Percentiles rank a stretch among this genome's conserved stretches.
Evolutionary conservation across 2,888 invertebrate species (phyloP).

Genomic region (Flexamia atlantica): DNA sequence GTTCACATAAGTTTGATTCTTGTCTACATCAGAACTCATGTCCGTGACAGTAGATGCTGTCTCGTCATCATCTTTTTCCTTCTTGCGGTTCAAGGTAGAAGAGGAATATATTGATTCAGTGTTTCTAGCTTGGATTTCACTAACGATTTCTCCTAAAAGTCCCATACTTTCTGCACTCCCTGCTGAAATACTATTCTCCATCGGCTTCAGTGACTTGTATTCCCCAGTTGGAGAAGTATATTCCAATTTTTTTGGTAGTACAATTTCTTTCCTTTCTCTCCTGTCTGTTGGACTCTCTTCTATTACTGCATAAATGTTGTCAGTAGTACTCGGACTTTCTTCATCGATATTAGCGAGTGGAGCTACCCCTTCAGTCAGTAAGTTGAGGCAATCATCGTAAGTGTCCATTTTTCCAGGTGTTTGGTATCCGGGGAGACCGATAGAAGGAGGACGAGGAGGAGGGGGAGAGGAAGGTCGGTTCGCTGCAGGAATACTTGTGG

Average conservation of each 20-base stretch:
- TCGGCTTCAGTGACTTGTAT: slow-evolving; percentile 75
- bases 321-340: slow-evolving; percentile 78
- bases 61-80: slow-evolving; percentile 73
- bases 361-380: slow-evolving; percentile 76
- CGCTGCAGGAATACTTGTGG: slow-evolving; percentile 88
- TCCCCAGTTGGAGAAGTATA: slow-evolving; percentile 77
- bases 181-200: slow-evolving; percentile 72
- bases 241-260: slow-evolving; percentile 73
- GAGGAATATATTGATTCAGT: slow-evolving; percentile 93
- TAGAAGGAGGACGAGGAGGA: slow-evolving; percentile 73
- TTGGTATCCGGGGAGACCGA: slow-evolving; percentile 78
- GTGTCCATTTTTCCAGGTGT: slow-evolving; percentile 75
- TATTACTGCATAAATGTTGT: slow-evolving; percentile 93
- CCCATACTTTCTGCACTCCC: slow-evolving; percentile 82
- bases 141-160: slow-evolving; percentile 90
- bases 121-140: slow-evolving; percentile 91
- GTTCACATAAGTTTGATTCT: slow-evolving; percentile 71
- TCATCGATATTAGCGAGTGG: slow-evolving; percentile 81
- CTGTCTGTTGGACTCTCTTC: slow-evolving; percentile 83
- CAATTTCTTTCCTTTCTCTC: slow-evolving; percentile 72
- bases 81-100: slow-evolving; percentile 82
- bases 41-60: slow-evolving; percentile 67
- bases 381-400: slow-evolving; percentile 88
- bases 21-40: slow-evolving; percentile 66
- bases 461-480: slow-evolving; percentile 76